Evolutionary conservation across 2,888 invertebrate genomes (phyloP).

Genomic region (Amiota minor): DNA sequence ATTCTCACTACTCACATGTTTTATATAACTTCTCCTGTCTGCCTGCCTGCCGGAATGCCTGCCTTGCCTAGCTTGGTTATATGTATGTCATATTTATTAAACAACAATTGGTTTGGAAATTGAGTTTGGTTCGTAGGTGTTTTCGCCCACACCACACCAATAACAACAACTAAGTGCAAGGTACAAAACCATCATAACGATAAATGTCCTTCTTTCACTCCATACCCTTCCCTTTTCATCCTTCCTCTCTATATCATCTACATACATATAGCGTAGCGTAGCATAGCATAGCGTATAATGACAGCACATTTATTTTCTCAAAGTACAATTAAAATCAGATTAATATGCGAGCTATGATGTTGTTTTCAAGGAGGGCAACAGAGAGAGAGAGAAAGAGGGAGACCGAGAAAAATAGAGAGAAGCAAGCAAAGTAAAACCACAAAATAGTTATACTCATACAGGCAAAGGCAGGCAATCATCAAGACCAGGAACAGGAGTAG

Average conservation of each 20-base stretch:
- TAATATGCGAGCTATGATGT: conserved; percentile 34
- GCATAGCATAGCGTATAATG: conserved; percentile 38
- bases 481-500: neutral
- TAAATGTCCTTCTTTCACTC: neutral
- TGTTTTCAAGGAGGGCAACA: neutral
- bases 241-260: too few species aligned
- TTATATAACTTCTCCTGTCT: too few species aligned
- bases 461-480: neutral
- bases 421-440: neutral
- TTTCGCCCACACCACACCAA: conserved; percentile 2
- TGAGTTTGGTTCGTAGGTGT: neutral
- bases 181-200: neutral
- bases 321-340: conserved; percentile 56
- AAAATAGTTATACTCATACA: conserved; percentile 1
- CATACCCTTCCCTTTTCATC: too few species aligned
- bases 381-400: neutral
- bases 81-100: neutral
- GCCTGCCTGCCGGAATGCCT: too few species aligned
- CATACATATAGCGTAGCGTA: too few species aligned
- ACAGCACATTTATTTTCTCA: conserved; percentile 52
- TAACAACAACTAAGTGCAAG: conserved; percentile 6
- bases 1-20: too few species aligned
- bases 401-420: neutral
- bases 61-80: too few species aligned
- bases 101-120: conserved; percentile 8